Base-by-base conservation (phyloP, 1,140 invertebrate genomes). In the Musca domestica region DNA sequence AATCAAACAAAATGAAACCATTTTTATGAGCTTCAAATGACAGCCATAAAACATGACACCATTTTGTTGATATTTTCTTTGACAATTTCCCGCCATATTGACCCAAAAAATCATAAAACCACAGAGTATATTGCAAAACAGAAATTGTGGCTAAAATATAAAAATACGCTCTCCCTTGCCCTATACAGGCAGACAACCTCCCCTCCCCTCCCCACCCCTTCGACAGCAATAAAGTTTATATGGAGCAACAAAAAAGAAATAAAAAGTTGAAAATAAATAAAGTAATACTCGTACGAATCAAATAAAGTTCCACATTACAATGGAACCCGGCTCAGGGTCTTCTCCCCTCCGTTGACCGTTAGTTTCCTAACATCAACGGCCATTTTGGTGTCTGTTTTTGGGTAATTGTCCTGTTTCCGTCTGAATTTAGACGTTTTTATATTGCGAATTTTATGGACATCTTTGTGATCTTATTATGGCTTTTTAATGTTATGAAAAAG, bases 51-150 rank as follows among this genome's bases (percentile, higher is more conserved):
- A 61, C 56, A 61, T 41, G 56, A 61, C 56, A 34, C 56, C 56
- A 61, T 61, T 61, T 61, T 61, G 56, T 61, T 34, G 30, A 41
- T 20, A 61, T 61, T 61, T 34, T 10, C 34, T 41, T 10, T 22
- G 27, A 34, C 54, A 23, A 58, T 58, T 61, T 19, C 12, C 20
- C 17, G 56, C 34, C 17, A 61, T 61, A 34, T 61, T 61, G 56
- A 61, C 56, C 56, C 34, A 61, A 61, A 61, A 58, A 61, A 34
- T 61, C 56, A 61, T 61, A 61, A 61, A 61, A 61, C 27, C 56
- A 41, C 56, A 34, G n/a, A 34, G 34, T 10, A 41, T 2, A 41
- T 41, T 41, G 34, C 34, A 41, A 41, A 30, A 41, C 10, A 41
- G 34, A 61, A 61, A 34, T 61, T 61, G 34, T 61, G 34, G 34